Conservation (phyloP, 2,888 invertebrate species). For the Tanytarsus gracilentus region DNA sequence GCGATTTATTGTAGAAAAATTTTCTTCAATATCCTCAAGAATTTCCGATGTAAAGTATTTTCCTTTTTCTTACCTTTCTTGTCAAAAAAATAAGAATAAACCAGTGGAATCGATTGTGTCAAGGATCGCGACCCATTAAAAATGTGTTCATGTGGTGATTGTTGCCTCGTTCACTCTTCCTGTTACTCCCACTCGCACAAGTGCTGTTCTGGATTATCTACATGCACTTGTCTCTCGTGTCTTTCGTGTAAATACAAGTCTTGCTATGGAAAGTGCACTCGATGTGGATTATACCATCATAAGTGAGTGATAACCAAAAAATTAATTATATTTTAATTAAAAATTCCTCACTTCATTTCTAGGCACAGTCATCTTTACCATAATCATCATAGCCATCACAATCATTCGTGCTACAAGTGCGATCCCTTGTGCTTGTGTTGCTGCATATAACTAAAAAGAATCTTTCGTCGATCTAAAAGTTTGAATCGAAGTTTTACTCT, state of each 20-base stretch:
- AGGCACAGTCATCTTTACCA: not conserved
- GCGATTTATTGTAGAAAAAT: slow-evolving; percentile 8
- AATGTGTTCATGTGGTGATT: slow-evolving; percentile 27
- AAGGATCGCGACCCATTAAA: not conserved
- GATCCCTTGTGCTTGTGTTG: slow-evolving; percentile 14
- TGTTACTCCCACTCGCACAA: not conserved
- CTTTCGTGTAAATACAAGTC: slow-evolving; percentile 20
- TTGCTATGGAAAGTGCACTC: slow-evolving; percentile 25
- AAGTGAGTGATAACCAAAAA: too few species aligned
- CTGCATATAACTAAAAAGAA: slow-evolving; percentile 23
- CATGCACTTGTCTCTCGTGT: slow-evolving; percentile 19
- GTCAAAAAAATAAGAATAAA: not conserved
- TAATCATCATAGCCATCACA: slow-evolving; percentile 10
- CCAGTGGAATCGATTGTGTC: not conserved
- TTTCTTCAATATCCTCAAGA: not conserved
- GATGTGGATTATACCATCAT: slow-evolving; percentile 26
- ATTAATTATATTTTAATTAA: too few species aligned
- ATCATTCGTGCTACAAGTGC: slow-evolving; percentile 11
- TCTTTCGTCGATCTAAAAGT: not conserved
- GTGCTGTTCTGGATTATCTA: slow-evolving; percentile 21
- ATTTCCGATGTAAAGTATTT: not conserved
- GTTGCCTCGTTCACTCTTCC: slow-evolving; percentile 16
- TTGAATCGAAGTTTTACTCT: slow-evolving; percentile 11
- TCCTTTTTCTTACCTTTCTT: not conserved
- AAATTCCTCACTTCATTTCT: too few species aligned